Evolutionary conservation across 2,113 vertebrate species (phyloP).

Genomic region (Puffinus mauretanicus): DNA sequence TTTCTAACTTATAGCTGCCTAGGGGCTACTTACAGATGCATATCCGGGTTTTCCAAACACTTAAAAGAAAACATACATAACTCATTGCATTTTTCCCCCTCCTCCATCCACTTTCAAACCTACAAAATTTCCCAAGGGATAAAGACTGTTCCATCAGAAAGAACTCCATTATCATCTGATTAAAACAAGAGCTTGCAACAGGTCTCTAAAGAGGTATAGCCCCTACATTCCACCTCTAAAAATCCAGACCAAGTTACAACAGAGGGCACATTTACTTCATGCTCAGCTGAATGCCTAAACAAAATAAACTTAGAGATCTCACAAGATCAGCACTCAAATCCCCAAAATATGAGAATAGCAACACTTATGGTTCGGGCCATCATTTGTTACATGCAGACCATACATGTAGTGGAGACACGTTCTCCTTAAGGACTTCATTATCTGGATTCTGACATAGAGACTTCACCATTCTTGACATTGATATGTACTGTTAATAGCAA

Average conservation of each 20-base stretch:
- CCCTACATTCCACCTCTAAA: not conserved
- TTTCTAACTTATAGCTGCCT: not conserved
- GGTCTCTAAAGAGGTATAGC: not conserved
- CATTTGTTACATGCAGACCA: not conserved
- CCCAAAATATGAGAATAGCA: not conserved
- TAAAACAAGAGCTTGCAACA: not conserved
- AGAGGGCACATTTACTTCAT: not conserved
- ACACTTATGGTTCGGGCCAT: accelerated
- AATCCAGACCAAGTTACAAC: not conserved
- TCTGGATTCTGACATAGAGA: not conserved
- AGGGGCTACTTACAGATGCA: not conserved
- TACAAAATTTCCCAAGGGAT: not conserved
- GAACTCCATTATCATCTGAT: not conserved
- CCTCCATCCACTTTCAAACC: not conserved
- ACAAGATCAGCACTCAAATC: not conserved
- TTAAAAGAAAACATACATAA: not conserved
- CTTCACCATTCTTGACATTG: not conserved
- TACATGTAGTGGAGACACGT: not conserved
- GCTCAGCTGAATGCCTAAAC: not conserved
- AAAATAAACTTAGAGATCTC: not conserved
- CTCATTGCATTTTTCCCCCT: not conserved
- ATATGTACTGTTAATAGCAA: not conserved
- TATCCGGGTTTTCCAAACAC: not conserved
- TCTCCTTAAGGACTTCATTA: not conserved
- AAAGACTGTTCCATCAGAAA: not conserved